Evolutionary conservation across 2,888 invertebrate genomes (phyloP), one percentile per base, ranked within the genome.

Genomic region (Oscheius sp.): DNA sequence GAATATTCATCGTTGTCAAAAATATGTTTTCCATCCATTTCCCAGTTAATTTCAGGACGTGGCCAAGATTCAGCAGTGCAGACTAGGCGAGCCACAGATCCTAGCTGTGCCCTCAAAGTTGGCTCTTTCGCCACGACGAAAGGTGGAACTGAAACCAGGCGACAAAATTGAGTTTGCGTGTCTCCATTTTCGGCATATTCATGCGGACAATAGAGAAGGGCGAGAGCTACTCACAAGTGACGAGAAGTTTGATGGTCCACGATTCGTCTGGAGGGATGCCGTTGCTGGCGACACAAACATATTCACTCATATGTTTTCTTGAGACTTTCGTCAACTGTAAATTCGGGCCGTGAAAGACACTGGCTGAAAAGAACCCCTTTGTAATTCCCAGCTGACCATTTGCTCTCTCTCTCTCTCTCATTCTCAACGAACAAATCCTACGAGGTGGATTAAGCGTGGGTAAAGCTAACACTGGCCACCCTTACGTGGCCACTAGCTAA

Each of bases 221-320:
- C n/a, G n/a, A n/a, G n/a, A n/a, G 9, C 32, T 51, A 72, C 82
- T 78, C 49, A 85, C 85, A 85, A 1, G 84, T 80, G 50, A 86
- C 85, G 36, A 85, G 78, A 4, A 86, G 70, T 47, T 85, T 84
- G 38, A 86, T 82, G 6, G 82, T 80, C 82, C 82, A 86, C 8
- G 77, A 73, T 63, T 86, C 86, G 67, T 84, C 84, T 0, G 86
- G 85, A 12, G 82, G 81, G 24, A 86, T 83, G 28, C 86, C 86
- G 65, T 86, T 86, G 33, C 74, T 75, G 1, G 86, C 86, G 0
- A 84, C 81, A 56, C 86, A 86, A 9, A 85, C 76, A 63, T 86
- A 86, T 61, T 86, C 85, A 68, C 78, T 78, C 85, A 84, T 86
- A 70, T 85, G 84, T 32, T 78, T 78, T 6, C 86, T 71, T 36